Conservation (phyloP, 2,113 vertebrate genomes). For the Nothobranchius kuhntae region DNA sequence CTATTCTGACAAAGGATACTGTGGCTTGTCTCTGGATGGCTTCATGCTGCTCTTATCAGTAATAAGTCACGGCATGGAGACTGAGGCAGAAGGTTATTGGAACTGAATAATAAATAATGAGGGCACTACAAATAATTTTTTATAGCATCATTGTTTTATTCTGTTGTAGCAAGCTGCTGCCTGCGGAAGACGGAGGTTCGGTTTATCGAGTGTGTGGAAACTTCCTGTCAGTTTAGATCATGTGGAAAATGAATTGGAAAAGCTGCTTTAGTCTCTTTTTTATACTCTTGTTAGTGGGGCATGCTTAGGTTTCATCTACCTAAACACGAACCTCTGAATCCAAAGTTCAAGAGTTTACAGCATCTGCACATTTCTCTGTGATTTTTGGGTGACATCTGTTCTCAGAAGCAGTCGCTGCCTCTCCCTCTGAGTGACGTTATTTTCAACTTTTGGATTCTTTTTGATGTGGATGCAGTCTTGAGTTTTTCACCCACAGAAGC, state of each 20-base stretch:
- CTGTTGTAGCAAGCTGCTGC: constrained; percentile 2
- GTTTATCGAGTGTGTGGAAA: constrained; percentile 15
- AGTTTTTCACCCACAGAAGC: constrained; percentile 9
- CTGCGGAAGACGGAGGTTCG: background rate
- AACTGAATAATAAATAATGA: constrained; percentile 37
- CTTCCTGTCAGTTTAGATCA: constrained; percentile 40
- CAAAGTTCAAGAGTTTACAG: background rate
- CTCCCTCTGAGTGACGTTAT: constrained; percentile 14
- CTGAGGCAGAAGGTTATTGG: constrained; percentile 26
- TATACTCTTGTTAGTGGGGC: background rate
- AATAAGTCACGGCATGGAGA: no score
- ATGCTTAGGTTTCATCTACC: background rate
- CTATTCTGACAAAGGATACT: background rate
- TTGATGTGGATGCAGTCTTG: constrained; percentile 24
- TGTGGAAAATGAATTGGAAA: constrained; percentile 45
- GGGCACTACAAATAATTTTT: no score
- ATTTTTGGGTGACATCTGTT: background rate
- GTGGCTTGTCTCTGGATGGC: background rate
- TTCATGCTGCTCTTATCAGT: no score
- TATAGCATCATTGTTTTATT: background rate
- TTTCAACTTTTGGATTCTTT: constrained; percentile 30
- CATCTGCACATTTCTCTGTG: background rate
- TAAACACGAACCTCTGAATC: background rate
- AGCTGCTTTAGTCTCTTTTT: background rate
- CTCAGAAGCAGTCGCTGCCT: background rate